A percentile compares a stretch with the other conserved stretches of the same genome.
phyloP scores from a whole-genome alignment of 1,140 invertebrate genomes.

The Magallana angulata region DNA sequence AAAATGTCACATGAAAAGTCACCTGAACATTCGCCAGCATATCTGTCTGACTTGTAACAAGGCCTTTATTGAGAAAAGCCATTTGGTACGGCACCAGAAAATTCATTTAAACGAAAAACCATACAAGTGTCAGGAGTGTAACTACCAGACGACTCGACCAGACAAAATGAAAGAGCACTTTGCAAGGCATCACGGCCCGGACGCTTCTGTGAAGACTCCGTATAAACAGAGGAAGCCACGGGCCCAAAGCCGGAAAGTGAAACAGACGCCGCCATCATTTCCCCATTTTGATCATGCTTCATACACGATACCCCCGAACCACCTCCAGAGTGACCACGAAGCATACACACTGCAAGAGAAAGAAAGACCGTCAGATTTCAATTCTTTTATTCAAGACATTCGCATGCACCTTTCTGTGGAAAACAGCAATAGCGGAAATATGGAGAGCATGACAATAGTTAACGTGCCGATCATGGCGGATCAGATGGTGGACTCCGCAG shows the following conservation, averaged over 20 bases:
- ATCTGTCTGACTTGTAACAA: slow-evolving; percentile 84
- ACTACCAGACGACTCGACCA: slow-evolving; percentile 84
- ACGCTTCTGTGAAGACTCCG: slow-evolving; percentile 79
- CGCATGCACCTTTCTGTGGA: slow-evolving; percentile 30
- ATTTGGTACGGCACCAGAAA: slow-evolving; percentile 84
- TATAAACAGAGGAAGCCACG: slow-evolving; percentile 51
- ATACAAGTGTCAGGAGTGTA: slow-evolving; percentile 82
- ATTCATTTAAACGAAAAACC: slow-evolving; percentile 84
- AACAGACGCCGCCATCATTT: neutral
- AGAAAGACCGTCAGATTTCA: slow-evolving; percentile 17
- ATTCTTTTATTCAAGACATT: slow-evolving; percentile 48
- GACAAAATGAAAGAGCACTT: slow-evolving; percentile 87
- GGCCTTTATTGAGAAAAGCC: slow-evolving; percentile 85
- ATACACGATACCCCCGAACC: slow-evolving; percentile 56
- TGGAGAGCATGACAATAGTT: slow-evolving; percentile 34
- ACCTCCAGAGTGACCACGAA: neutral
- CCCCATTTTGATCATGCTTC: slow-evolving; percentile 61
- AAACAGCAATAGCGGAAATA: slow-evolving; percentile 34
- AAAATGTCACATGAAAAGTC: slow-evolving; percentile 84
- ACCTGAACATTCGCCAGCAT: slow-evolving; percentile 84
- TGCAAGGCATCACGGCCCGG: slow-evolving; percentile 83
- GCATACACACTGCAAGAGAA: neutral
- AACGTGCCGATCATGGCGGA: slow-evolving; percentile 41
- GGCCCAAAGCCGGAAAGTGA: neutral
- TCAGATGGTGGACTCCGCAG: slow-evolving; percentile 34